phyloP scores from a whole-genome alignment of 2,113 vertebrate species.

The Scomber japonicus region DNA sequence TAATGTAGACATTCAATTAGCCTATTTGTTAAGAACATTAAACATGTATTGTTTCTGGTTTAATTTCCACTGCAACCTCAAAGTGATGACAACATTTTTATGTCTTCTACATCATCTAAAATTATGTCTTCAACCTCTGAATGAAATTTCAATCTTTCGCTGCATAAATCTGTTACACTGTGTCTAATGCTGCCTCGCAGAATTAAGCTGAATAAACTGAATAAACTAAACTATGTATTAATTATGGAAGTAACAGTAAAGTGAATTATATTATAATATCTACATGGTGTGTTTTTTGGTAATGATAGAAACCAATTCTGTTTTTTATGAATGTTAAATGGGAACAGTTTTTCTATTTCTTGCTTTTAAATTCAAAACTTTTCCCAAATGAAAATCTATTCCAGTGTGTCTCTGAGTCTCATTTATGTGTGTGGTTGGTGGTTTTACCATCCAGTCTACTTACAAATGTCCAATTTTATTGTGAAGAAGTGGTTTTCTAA shows the following conservation, averaged over 20 bases:
- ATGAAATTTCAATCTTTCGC: background rate
- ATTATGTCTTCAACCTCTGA: background rate
- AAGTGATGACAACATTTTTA: background rate
- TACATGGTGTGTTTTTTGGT: too few species aligned
- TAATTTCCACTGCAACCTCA: too few species aligned
- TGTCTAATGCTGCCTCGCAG: background rate
- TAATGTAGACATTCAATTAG: background rate
- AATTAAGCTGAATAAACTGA: background rate
- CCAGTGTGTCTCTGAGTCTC: background rate
- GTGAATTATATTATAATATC: too few species aligned
- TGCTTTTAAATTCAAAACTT: too few species aligned
- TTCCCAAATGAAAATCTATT: too few species aligned
- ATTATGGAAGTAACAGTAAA: too few species aligned
- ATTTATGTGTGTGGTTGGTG: background rate
- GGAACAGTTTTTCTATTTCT: too few species aligned
- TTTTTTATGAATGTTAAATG: too few species aligned
- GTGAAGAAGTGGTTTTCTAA: too few species aligned
- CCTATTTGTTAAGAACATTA: background rate
- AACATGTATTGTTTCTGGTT: too few species aligned
- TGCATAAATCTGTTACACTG: background rate
- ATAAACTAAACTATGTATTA: background rate
- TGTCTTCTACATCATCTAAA: background rate
- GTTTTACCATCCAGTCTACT: background rate
- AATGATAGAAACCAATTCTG: too few species aligned
- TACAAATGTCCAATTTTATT: too few species aligned